These are phyloP conservation scores for Drosophila nigricruria DNA, from an alignment of 2,888 invertebrate species.

Conservation along the genomic window DNA sequence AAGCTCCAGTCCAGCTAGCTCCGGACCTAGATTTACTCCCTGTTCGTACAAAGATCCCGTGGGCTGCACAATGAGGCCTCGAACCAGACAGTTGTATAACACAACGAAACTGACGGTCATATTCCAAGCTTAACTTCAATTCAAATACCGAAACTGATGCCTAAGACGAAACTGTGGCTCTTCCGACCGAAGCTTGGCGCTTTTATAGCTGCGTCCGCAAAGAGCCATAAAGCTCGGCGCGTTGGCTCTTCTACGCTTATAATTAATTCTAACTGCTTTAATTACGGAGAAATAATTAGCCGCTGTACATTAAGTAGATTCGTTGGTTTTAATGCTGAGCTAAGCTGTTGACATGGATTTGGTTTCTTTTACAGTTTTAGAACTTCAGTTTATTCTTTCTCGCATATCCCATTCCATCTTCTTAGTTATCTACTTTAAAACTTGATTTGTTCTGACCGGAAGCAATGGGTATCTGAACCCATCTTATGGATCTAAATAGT, in stretches of 20 bases:
- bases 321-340: background rate
- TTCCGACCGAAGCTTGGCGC: background rate
- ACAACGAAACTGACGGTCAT: constrained; percentile 39
- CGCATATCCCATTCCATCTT: constrained; percentile 13
- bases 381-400: background rate
- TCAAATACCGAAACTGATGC: constrained; percentile 10
- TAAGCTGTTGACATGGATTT: constrained; percentile 6
- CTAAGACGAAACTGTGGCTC: constrained; percentile 19
- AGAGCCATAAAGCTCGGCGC: constrained; percentile 14
- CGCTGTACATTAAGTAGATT: constrained; percentile 16
- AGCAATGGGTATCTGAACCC: background rate
- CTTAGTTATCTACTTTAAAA: constrained; percentile 1
- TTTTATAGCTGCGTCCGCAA: constrained; percentile 29
- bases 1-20: background rate
- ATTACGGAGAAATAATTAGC: constrained; percentile 35
- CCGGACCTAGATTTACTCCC: background rate
- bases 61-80: constrained; percentile 20
- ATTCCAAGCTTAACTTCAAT: background rate
- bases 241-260: constrained; percentile 1
- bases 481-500: background rate
- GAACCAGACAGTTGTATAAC: constrained; percentile 44
- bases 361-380: background rate
- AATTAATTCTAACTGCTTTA: constrained; percentile 20
- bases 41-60: background rate
- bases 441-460: constrained; percentile 10